Evolutionary conservation across 1,140 invertebrate species (phyloP).

Genomic region (Drosophila tristis): DNA sequence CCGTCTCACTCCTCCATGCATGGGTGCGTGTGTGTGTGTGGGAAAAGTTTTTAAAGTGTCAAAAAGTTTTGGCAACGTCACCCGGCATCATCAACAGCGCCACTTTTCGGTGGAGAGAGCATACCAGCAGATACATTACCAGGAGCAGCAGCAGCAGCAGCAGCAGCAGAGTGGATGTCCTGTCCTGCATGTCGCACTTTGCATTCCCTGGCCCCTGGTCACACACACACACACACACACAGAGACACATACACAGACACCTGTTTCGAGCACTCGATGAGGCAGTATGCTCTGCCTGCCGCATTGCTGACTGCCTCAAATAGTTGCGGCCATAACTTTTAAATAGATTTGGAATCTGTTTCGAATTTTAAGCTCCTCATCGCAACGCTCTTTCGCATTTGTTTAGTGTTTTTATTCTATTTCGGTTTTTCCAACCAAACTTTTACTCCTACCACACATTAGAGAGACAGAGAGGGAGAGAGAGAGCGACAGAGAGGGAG

Average conservation of each 20-base stretch:
- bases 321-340: constrained; percentile 56
- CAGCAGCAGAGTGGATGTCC: background rate
- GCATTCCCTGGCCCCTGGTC: constrained; percentile 42
- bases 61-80: constrained; percentile 66
- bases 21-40: constrained; percentile 2
- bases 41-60: constrained; percentile 68
- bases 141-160: too few species aligned
- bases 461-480: background rate
- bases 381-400: constrained; percentile 1
- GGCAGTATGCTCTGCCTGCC: background rate
- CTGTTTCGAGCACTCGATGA: background rate
- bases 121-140: background rate
- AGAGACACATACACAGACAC: constrained; percentile 9
- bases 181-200: constrained; percentile 46
- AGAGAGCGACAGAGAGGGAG: constrained; percentile 14
- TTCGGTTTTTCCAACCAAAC: constrained; percentile 4
- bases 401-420: constrained; percentile 31
- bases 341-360: constrained; percentile 65
- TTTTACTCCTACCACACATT: constrained; percentile 1
- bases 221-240: constrained; percentile 29
- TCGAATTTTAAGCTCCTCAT: constrained; percentile 38
- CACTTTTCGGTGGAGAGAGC: constrained; percentile 44
- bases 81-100: constrained; percentile 58
- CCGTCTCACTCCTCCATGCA: background rate
- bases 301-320: background rate